Evolutionary conservation across 2,888 invertebrate species (phyloP), one percentile per base, ranked within the genome.

Genomic region (Buathra laborator): DNA sequence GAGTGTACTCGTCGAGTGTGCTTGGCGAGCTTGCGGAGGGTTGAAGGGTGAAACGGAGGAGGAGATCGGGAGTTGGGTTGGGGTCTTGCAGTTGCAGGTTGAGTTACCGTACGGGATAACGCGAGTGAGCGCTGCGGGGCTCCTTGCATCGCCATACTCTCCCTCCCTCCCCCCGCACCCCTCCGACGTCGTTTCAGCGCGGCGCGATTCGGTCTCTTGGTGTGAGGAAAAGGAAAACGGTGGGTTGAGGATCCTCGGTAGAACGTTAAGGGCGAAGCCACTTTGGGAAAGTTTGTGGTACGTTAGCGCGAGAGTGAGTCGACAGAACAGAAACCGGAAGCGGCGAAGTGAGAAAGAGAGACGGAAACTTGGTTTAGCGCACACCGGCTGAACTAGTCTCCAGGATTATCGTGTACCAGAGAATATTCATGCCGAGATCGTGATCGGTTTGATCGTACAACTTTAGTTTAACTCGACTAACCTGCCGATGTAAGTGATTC

Each of bases 191-290:
- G 84, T 84, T 84, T 77, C 81, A 76, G 64, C 71, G 62, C 62
- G 62, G 81, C 67, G 66, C 74, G 62, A 62, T 32, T 59, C 62
- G n/a, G 64, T 59, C 29, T 32, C 29, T n/a, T 4, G 48, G 37
- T 19, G 16, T 29, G 53, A 43, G 46, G 74, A 29, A 29, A 19
- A 32, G 56, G 51, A 67, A 66, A 67, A 37, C 37, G 70, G 53
- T 64, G 64, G 82, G 62, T 46, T 12, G 82, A 75, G 37, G 81
- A 84, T 81, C 74, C 70, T 77, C 75, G 62, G 77, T 51, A 72
- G 77, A 72, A 68, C 84, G 81, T 84, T 84, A 81, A 81, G 84
- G 81, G 77, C 81, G 84, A 81, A 84, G 81, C 84, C 84, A 84
- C 84, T 84, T 84, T 77, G 81, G 62, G 48, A 84, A 84, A 84